Percentiles rank a stretch among this genome's conserved stretches.
Conservation (phyloP, 1,140 invertebrate genomes). For the Xylocopa sonorina region DNA sequence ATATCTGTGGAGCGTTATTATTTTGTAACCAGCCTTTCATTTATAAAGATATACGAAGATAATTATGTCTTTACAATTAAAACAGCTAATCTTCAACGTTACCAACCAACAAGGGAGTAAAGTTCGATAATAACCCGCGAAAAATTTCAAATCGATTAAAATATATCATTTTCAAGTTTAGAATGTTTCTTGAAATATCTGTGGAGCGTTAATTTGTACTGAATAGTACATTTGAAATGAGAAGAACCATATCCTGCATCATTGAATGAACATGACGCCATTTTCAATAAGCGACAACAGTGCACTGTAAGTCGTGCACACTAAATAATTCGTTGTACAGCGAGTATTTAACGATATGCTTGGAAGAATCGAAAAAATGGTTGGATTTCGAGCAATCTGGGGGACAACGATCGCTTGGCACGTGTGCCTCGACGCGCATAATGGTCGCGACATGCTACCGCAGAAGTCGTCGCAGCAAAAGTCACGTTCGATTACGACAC, state of each 20-base stretch:
- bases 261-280: neutral
- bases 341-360: neutral
- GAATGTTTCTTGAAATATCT: too few species aligned
- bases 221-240: too few species aligned
- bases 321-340: neutral
- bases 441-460: slow-evolving; percentile 9
- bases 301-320: too few species aligned
- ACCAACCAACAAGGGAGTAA: too few species aligned
- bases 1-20: too few species aligned
- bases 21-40: neutral
- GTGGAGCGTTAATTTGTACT: too few species aligned
- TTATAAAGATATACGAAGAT: too few species aligned
- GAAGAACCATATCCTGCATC: too few species aligned
- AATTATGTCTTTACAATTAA: neutral
- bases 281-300: neutral
- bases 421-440: slow-evolving; percentile 27
- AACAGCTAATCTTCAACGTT: too few species aligned
- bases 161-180: too few species aligned
- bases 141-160: too few species aligned
- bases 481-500: slow-evolving; percentile 61
- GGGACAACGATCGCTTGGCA: slow-evolving; percentile 20
- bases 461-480: slow-evolving; percentile 37
- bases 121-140: too few species aligned
- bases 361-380: neutral
- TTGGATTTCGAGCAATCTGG: neutral